phyloP scores from a whole-genome alignment of 2,113 vertebrate species.

The Alligator sinensis region DNA sequence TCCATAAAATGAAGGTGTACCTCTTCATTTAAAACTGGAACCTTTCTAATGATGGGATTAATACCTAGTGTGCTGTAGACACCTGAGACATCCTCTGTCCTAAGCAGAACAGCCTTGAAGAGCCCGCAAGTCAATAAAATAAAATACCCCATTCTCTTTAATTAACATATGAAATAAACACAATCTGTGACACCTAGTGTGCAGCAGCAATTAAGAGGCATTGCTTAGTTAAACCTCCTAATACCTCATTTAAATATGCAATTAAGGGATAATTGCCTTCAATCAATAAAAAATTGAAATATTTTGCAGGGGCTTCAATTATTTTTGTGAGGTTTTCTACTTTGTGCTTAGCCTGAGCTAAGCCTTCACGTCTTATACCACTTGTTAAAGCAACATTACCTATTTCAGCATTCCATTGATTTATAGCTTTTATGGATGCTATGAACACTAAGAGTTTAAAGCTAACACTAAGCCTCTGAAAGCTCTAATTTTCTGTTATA shows the following conservation, averaged over 20 bases:
- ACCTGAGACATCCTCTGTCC: constrained; percentile 79
- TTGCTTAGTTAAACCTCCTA: constrained; percentile 91
- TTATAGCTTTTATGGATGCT: constrained; percentile 62
- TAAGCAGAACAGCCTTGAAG: constrained; percentile 80
- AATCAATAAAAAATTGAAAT: constrained; percentile 92
- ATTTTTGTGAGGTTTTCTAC: constrained; percentile 79
- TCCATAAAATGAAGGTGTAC: constrained; percentile 52
- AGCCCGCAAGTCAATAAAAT: constrained; percentile 83
- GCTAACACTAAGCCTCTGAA: constrained; percentile 33
- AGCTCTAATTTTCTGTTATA: constrained; percentile 62
- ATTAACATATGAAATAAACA: constrained; percentile 93
- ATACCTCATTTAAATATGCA: constrained; percentile 93
- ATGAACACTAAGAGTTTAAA: constrained; percentile 51
- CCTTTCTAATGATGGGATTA: constrained; percentile 79
- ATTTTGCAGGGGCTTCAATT: constrained; percentile 84
- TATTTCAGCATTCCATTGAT: constrained; percentile 44
- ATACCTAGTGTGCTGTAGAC: constrained; percentile 73
- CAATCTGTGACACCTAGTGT: constrained; percentile 90
- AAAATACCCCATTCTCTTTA: constrained; percentile 89
- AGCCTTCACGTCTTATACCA: constrained; percentile 45
- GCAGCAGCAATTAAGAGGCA: constrained; percentile 90
- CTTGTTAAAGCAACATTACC: constrained; percentile 73
- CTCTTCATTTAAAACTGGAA: constrained; percentile 78
- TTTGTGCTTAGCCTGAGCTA: constrained; percentile 64
- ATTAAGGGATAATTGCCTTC: constrained; percentile 93